Evolutionary conservation across 2,113 vertebrate genomes (phyloP).

Genomic region (Camelus dromedarius): DNA sequence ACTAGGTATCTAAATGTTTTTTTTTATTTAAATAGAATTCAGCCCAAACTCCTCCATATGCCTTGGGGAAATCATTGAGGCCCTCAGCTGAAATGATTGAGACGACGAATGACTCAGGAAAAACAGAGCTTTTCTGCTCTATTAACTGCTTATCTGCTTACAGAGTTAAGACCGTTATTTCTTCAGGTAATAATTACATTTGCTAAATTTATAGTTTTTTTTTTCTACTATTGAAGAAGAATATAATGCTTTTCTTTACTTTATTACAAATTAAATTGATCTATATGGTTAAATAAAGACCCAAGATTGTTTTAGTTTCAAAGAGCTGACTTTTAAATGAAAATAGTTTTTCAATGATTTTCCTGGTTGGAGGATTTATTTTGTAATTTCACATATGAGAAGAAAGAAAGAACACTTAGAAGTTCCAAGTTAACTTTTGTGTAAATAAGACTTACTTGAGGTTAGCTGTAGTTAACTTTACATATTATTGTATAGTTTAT

Average conservation of each 20-base stretch:
- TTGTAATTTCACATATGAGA: constrained; percentile 49
- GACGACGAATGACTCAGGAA: constrained; percentile 90
- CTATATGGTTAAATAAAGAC: constrained; percentile 50
- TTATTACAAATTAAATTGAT: neutral
- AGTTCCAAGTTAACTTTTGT: constrained; percentile 39
- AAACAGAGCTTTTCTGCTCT: constrained; percentile 94
- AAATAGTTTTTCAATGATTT: constrained; percentile 18
- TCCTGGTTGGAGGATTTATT: constrained; percentile 8
- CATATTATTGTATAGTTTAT: constrained; percentile 39
- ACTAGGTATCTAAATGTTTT: neutral
- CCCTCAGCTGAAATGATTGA: constrained; percentile 92
- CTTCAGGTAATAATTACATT: constrained; percentile 90
- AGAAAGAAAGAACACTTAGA: neutral
- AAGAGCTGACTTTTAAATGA: constrained; percentile 46
- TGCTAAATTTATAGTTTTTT: constrained; percentile 40
- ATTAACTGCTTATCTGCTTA: constrained; percentile 95
- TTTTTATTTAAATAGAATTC: constrained; percentile 89
- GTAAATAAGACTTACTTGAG: neutral
- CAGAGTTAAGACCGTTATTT: constrained; percentile 94
- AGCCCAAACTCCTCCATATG: constrained; percentile 90
- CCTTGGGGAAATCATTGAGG: constrained; percentile 91
- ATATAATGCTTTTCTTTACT: constrained; percentile 60
- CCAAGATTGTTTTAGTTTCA: constrained; percentile 36
- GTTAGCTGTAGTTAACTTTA: constrained; percentile 29
- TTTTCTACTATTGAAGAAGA: constrained; percentile 46